Evolutionary conservation across 2,113 vertebrate genomes (phyloP), one percentile per base, ranked within the genome.

Genomic region (Aythya baeri): DNA sequence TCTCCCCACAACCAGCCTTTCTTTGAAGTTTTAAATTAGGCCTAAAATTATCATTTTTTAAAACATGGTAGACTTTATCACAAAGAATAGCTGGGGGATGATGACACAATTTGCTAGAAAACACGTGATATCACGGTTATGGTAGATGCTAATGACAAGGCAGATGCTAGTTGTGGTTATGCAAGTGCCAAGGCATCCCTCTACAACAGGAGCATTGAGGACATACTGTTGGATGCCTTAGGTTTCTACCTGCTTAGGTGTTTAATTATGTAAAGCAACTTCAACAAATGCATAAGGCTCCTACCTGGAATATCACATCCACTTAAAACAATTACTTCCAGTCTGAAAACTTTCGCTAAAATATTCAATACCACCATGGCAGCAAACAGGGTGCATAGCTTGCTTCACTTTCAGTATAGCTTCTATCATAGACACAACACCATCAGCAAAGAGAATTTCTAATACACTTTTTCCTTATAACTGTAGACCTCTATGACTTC

Each of bases 191-290:
- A n/a, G 17, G 59, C 32, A 54, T 38, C 82, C 83, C 34, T 61
- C 38, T 68, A 26, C 67, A 83, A 68, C 8, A 62, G 17, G 13
- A 76, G 2, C 41, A 86, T 0, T 44, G 50, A 91, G 67, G 58
- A 54, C 7, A n/a, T 14, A 2, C 22, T 77, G 46, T 25, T 31
- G 31, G 55, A 94, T 52, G 79, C 11, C n/a, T 76, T 32, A 54
- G 31, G 31, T 74, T 71, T 88, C 86, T 34, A 83, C 67, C 86
- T 88, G 44, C 25, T 73, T 59, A 73, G 32, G 9, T 49, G 44
- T 89, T 95, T 88, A 95, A 94, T 88, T 88, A 93, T 54, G 49
- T 29, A 89, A 34, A 68, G 38, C 49, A 68, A 76, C 77, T 85
- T 82, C 62, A 86, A 57, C 29, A 93, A 89, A 36, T 22, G 58